These are phyloP conservation scores for Propithecus perrieri DNA, from an alignment of 2,797 vertebrate species.

Conservation along the genomic window DNA sequence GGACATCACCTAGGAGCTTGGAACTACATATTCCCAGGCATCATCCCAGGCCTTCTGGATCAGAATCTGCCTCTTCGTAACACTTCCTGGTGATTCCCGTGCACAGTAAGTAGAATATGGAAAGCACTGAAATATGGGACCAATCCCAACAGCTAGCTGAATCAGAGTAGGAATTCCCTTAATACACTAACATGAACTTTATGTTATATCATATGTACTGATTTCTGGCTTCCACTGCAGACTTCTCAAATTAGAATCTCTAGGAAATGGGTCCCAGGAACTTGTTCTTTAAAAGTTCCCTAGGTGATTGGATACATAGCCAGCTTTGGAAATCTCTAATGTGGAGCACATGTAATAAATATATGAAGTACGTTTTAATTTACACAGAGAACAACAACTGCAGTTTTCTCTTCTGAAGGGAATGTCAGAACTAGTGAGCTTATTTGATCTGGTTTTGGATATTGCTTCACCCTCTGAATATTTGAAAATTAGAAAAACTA, in stretches of 20 bases:
- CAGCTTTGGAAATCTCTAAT: neutral
- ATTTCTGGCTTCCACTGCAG: neutral
- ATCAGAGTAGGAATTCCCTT: slow-evolving; percentile 11
- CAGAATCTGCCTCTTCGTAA: slow-evolving; percentile 11
- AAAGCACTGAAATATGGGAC: slow-evolving; percentile 21
- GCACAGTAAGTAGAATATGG: slow-evolving; percentile 32
- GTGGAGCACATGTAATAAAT: slow-evolving; percentile 6
- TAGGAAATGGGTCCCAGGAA: neutral
- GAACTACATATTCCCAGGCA: neutral
- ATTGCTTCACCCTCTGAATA: slow-evolving; percentile 1
- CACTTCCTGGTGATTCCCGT: neutral
- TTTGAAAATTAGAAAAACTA: slow-evolving; percentile 46
- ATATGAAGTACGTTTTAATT: slow-evolving; percentile 17
- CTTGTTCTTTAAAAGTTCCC: neutral
- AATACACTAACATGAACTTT: slow-evolving; percentile 30
- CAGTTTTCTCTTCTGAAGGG: slow-evolving; percentile 39
- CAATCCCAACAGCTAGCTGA: slow-evolving; percentile 40
- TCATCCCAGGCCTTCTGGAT: slow-evolving; percentile 8
- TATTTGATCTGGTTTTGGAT: neutral
- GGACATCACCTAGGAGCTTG: neutral
- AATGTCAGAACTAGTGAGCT: slow-evolving; percentile 19
- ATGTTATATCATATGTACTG: neutral
- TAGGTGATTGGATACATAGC: neutral
- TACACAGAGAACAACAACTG: neutral
- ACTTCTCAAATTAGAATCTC: slow-evolving; percentile 38